A percentile compares a stretch with the other conserved stretches of the same genome.
Evolutionary conservation across 1,140 invertebrate genomes (phyloP).

Genomic region (Drosophila insularis): DNA sequence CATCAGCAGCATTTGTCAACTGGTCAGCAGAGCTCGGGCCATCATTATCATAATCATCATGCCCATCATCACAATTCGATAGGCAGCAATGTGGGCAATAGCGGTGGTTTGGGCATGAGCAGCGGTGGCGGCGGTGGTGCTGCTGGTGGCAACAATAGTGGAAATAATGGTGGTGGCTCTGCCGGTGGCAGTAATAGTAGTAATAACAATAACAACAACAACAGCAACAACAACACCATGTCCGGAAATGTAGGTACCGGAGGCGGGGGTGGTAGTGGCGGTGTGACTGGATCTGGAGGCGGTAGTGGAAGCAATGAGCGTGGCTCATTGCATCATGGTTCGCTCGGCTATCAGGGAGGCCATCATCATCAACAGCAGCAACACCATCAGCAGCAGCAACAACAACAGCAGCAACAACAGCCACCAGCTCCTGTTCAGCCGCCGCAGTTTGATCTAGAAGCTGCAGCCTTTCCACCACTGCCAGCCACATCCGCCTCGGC

Average conservation of each 20-base stretch:
- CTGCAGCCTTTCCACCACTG: constrained; percentile 91
- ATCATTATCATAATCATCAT: constrained; percentile 57
- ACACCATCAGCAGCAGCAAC: constrained; percentile 70
- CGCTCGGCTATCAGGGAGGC: constrained; percentile 64
- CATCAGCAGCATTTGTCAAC: constrained; percentile 51
- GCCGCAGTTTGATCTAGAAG: constrained; percentile 91
- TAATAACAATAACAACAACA: constrained; percentile 3
- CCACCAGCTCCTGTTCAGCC: constrained; percentile 68
- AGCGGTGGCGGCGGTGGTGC: constrained; percentile 43
- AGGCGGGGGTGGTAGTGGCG: constrained; percentile 27
- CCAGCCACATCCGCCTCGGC: constrained; percentile 82
- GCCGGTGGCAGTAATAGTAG: background rate
- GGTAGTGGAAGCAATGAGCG: constrained; percentile 49
- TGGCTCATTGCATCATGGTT: constrained; percentile 47
- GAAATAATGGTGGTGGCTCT: background rate
- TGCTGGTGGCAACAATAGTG: constrained; percentile 32
- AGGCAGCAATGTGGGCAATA: constrained; percentile 71
- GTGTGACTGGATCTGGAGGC: background rate
- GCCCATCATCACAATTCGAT: constrained; percentile 69
- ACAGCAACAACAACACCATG: background rate
- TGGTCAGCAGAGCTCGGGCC: constrained; percentile 55
- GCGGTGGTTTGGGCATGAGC: constrained; percentile 54
- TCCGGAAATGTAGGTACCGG: constrained; percentile 58
- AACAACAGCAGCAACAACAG: constrained; percentile 73
- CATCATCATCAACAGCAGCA: constrained; percentile 57